Evolutionary conservation across 2,113 vertebrate species (phyloP).

Genomic region (Sorex araneus): DNA sequence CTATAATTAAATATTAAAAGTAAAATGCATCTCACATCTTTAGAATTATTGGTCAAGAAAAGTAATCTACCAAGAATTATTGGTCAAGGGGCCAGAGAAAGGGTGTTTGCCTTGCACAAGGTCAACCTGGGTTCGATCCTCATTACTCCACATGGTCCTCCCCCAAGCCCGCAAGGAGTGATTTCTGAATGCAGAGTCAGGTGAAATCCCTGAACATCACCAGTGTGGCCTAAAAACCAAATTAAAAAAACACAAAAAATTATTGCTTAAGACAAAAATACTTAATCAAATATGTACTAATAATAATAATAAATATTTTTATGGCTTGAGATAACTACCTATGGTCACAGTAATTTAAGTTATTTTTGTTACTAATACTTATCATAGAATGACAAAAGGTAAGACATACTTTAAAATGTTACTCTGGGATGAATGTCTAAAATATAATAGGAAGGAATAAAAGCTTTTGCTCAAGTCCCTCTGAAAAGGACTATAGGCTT

Average conservation of each 20-base stretch:
- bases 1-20: too few species aligned
- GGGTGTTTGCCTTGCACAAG: too few species aligned
- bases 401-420: conserved; percentile 8
- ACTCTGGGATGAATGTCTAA: neutral
- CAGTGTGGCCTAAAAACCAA: too few species aligned
- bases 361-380: neutral
- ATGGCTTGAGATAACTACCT: neutral
- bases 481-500: neutral
- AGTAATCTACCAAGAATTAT: neutral
- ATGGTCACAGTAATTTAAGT: neutral
- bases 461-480: neutral
- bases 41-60: conserved; percentile 40
- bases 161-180: too few species aligned
- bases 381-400: neutral
- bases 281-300: neutral
- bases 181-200: too few species aligned
- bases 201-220: too few species aligned
- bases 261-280: too few species aligned
- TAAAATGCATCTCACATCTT: conserved; percentile 26
- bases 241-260: too few species aligned
- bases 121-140: too few species aligned
- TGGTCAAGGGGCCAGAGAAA: too few species aligned
- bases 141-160: too few species aligned
- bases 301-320: conserved; percentile 8
- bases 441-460: neutral